These are phyloP conservation scores for Anagyrus pseudococci DNA, from an alignment of 2,888 invertebrate genomes.

Conservation along the genomic window DNA sequence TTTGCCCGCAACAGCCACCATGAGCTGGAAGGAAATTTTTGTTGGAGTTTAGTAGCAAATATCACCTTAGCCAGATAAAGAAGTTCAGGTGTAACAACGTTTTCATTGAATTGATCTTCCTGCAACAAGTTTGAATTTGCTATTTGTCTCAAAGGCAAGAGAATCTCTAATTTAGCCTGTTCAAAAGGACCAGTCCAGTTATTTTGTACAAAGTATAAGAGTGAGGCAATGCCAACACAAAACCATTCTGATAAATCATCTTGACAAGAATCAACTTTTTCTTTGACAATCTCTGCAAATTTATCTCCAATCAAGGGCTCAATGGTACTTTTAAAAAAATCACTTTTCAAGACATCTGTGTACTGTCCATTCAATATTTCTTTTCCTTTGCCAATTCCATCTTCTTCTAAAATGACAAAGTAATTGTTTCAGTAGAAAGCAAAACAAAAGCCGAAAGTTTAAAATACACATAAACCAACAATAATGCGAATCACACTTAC, in stretches of 20 bases:
- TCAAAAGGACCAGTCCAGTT: slow-evolving; percentile 82
- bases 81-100: slow-evolving; percentile 50
- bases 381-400: slow-evolving; percentile 70
- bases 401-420: slow-evolving; percentile 64
- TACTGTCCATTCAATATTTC: slow-evolving; percentile 38
- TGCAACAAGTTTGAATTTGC: slow-evolving; percentile 55
- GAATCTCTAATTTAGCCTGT: slow-evolving; percentile 50
- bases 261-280: slow-evolving; percentile 37
- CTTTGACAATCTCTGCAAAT: slow-evolving; percentile 39
- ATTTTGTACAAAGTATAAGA: slow-evolving; percentile 77
- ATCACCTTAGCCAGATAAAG: slow-evolving; percentile 59
- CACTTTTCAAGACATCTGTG: slow-evolving; percentile 21
- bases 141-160: slow-evolving; percentile 44
- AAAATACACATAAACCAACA: too few relatives aligned
- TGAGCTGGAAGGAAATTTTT: slow-evolving; percentile 64
- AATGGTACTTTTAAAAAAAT: slow-evolving; percentile 28
- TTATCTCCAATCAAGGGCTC: slow-evolving; percentile 20
- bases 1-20: slow-evolving; percentile 75
- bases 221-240: slow-evolving; percentile 69
- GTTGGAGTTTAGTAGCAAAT: slow-evolving; percentile 57
- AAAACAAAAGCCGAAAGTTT: slow-evolving; percentile 3
- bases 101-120: slow-evolving; percentile 57
- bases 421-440: background rate
- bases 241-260: slow-evolving; percentile 58
- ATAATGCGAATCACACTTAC: slow-evolving; percentile 15